Base-by-base conservation (phyloP, 1,140 invertebrate species). In the Triops longicaudatus region DNA sequence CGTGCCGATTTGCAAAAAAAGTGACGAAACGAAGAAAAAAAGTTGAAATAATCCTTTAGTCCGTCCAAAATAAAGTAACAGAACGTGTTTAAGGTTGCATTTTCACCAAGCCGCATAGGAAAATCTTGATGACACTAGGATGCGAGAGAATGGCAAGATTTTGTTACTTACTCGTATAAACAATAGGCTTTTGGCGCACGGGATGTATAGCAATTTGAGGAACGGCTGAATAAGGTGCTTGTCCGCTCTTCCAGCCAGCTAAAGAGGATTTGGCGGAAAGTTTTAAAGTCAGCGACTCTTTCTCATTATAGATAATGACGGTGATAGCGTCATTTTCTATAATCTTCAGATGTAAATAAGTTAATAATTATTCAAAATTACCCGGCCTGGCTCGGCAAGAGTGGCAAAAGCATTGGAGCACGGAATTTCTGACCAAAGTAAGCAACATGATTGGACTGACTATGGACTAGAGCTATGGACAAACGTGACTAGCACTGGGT, bases 401-500 rank as follows among this genome's bases (percentile, higher is more conserved):
- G 84, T 93, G 91, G 87, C 92, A 94, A 86, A 94, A 93, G 87
- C 92, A 94, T 87, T 93, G 91, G 88, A 93, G 88, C 83, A 94
- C 91, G 81, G 92, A 93, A 84, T 93, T 91, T 84, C 91, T 90
- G 82, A 94, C 91, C 81, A 93, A 88, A 85, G 89, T 90, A 87
- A 93, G 91, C 86, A 93, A 85, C 92, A 94, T 93, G 80, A 63
- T 14, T 63, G 50, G 80, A 63, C 14, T 63, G 50, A 63, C n/a
- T 63, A 63, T 63, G 50, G 50, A 63, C 50, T 63, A 63, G 50
- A 63, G 50, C 50, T 63, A 63, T 1, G 50, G 14, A 22, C 17
- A 63, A 63, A 63, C 50, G 50, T 63, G 50, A 63, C 50, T 6
- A 63, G 50, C 50, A 63, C 50, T 63, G 50, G 50, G 50, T 63